Percentiles rank a stretch among this genome's conserved stretches.
Evolutionary conservation across 2,888 invertebrate genomes (phyloP).

Genomic region (Callinectes sapidus): DNA sequence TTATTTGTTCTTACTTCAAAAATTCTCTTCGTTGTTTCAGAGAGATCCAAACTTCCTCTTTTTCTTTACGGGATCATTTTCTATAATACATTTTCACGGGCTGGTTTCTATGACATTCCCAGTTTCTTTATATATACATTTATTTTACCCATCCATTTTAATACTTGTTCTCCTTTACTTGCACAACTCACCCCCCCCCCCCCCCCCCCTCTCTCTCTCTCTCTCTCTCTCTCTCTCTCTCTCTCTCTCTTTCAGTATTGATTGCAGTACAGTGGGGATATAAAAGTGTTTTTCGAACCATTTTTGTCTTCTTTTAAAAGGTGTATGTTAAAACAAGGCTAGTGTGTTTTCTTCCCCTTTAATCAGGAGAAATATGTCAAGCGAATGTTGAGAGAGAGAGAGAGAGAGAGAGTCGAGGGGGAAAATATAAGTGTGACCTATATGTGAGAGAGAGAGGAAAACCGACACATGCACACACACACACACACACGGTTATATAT

Average conservation of each 20-base stretch:
- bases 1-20: too few relatives aligned
- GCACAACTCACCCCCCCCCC: background rate
- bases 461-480: too few relatives aligned
- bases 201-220: slow-evolving; percentile 10
- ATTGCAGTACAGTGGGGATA: background rate
- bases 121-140: background rate
- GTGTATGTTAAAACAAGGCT: background rate
- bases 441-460: too few relatives aligned
- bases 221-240: slow-evolving; percentile 36
- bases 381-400: background rate
- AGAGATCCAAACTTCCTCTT: too few relatives aligned
- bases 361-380: background rate
- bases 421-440: too few relatives aligned
- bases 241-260: background rate
- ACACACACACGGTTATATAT: too few relatives aligned
- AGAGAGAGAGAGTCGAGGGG: too few relatives aligned
- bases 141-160: background rate
- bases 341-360: background rate
- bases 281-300: background rate
- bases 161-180: background rate
- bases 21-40: too few relatives aligned
- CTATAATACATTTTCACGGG: too few relatives aligned
- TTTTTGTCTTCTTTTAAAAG: background rate
- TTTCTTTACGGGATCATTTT: too few relatives aligned
- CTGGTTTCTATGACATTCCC: too few relatives aligned